These are phyloP conservation scores for Neopipo cinnamomea DNA, from an alignment of 2,113 vertebrate genomes.

Conservation along the genomic window DNA sequence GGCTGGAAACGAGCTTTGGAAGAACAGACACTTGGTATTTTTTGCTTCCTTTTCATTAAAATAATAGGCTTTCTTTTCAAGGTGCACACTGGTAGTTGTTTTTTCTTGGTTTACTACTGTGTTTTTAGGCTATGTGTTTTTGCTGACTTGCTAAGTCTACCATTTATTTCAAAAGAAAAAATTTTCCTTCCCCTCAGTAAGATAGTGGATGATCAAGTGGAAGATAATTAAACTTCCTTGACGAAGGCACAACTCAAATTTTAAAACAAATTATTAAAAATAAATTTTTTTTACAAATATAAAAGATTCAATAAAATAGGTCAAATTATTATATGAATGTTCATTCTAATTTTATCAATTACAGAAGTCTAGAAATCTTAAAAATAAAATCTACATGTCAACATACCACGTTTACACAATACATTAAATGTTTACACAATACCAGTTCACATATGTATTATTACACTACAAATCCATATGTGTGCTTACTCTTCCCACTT, in stretches of 20 bases:
- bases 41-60: not conserved
- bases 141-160: not conserved
- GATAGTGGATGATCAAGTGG: not conserved
- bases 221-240: not conserved
- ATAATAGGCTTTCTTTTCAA: not conserved
- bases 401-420: not conserved
- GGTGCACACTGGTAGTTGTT: not conserved
- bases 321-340: not conserved
- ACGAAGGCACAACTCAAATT: not conserved
- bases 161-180: not conserved
- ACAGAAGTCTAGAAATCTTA: not conserved
- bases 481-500: not conserved
- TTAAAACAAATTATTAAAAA: not conserved
- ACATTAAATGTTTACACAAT: too few species aligned
- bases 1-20: not conserved
- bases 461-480: not conserved
- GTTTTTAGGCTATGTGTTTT: not conserved
- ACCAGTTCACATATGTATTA: not conserved
- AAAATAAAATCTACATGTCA: not conserved
- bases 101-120: not conserved
- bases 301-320: not conserved
- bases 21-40: not conserved
- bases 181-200: not conserved
- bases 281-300: not conserved
- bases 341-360: not conserved